Conservation (phyloP, 2,113 vertebrate genomes). For the Malurus melanocephalus region DNA sequence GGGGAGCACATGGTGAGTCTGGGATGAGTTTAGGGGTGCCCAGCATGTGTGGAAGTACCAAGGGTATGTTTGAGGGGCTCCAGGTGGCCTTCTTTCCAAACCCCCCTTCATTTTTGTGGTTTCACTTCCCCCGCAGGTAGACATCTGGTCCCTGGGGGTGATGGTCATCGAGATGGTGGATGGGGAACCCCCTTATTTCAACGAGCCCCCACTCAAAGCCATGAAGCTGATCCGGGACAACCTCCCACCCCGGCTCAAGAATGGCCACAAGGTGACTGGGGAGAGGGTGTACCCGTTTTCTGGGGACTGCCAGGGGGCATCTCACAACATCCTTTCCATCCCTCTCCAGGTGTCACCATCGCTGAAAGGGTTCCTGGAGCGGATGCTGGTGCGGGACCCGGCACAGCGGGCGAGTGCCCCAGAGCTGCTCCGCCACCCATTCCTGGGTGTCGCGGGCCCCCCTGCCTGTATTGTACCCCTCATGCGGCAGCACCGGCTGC, state of each 20-base stretch:
- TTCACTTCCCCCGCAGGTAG: conserved; percentile 66
- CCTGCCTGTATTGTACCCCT: neutral
- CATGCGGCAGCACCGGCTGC: neutral
- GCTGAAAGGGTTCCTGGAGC: neutral
- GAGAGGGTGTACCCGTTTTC: too few species aligned
- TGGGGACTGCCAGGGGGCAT: neutral
- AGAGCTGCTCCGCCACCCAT: neutral
- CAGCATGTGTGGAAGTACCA: accelerated
- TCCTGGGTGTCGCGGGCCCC: neutral
- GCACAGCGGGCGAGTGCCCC: neutral
- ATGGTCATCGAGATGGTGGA: conserved; percentile 99
- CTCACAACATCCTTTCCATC: accelerated
- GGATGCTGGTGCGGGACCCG: neutral
- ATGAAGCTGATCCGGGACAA: conserved; percentile 99
- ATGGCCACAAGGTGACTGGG: conserved; percentile 83
- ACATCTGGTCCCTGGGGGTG: conserved; percentile 94
- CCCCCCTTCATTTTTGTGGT: neutral
- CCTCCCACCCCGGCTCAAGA: conserved; percentile 90
- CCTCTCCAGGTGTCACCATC: neutral
- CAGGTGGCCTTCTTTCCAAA: too few species aligned
- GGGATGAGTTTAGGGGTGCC: neutral
- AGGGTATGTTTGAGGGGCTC: too few species aligned
- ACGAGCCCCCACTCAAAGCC: conserved; percentile 92
- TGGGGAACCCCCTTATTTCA: conserved; percentile 94
- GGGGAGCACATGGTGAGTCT: neutral